Percentiles rank a stretch among this genome's conserved stretches.
Evolutionary conservation across 2,888 invertebrate species (phyloP).

Genomic region (Unio delphinus): DNA sequence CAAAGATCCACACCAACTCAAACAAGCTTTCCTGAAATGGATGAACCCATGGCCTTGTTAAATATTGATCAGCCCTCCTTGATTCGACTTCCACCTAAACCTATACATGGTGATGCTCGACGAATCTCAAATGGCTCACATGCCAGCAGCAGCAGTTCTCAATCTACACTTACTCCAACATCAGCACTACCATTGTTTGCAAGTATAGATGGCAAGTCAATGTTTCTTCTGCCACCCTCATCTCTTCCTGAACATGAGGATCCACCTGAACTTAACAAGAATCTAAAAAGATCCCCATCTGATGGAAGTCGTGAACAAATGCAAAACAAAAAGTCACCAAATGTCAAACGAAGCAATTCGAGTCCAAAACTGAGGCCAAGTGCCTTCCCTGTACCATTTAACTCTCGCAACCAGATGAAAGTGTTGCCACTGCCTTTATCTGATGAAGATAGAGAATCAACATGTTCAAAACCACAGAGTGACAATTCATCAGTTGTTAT

Average conservation of each 20-base stretch:
- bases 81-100: constrained; percentile 38
- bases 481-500: constrained; percentile 62
- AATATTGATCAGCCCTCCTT: constrained; percentile 8
- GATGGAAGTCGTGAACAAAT: constrained; percentile 32
- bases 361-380: constrained; percentile 38
- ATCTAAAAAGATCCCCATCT: constrained; percentile 37
- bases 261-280: constrained; percentile 13
- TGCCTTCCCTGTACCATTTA: constrained; percentile 14
- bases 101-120: constrained; percentile 31
- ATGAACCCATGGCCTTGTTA: background rate
- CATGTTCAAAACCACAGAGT: constrained; percentile 55
- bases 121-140: constrained; percentile 51
- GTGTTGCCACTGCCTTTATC: constrained; percentile 23
- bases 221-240: constrained; percentile 53
- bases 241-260: constrained; percentile 22
- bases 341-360: constrained; percentile 45
- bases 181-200: constrained; percentile 52
- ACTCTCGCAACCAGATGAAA: constrained; percentile 16
- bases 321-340: constrained; percentile 30
- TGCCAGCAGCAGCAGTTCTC: constrained; percentile 52
- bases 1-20: constrained; percentile 12
- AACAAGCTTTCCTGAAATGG: background rate
- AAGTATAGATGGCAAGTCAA: constrained; percentile 62
- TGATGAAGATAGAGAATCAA: constrained; percentile 60
- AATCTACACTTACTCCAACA: constrained; percentile 58